A percentile compares a stretch with the other conserved stretches of the same genome.
Conservation (phyloP, 2,888 invertebrate genomes). For the Prenolepis imparis region DNA sequence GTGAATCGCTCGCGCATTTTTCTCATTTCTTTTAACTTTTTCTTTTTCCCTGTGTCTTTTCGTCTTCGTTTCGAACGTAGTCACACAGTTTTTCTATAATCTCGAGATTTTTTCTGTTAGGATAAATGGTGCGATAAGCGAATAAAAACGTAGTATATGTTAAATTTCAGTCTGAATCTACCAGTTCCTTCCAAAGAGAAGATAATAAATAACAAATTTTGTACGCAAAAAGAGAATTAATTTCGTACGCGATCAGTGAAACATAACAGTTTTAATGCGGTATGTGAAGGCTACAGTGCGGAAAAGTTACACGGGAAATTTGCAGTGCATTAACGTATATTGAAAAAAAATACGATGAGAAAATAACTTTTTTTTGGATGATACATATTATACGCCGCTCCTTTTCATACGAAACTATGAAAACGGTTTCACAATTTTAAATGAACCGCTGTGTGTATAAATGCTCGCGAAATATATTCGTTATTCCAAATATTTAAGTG, state of each 20-base stretch:
- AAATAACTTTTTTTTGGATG: neutral
- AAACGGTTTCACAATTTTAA: neutral
- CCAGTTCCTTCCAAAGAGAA: too few species aligned
- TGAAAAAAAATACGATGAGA: neutral
- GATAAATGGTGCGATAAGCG: too few species aligned
- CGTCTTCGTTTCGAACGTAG: neutral
- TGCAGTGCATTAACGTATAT: neutral
- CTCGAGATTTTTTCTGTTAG: too few species aligned
- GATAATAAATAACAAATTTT: neutral
- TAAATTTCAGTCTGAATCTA: neutral
- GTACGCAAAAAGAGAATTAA: neutral
- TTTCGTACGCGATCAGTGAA: neutral
- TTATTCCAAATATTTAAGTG: neutral
- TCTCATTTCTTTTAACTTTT: neutral
- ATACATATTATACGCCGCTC: neutral
- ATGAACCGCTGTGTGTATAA: neutral
- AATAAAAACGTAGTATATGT: neutral
- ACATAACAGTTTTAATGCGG: neutral
- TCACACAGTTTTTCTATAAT: too few species aligned
- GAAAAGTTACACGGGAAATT: conserved; percentile 8
- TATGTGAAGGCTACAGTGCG: neutral
- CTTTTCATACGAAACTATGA: neutral
- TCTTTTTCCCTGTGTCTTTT: conserved; percentile 3
- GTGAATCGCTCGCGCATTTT: conserved; percentile 33
- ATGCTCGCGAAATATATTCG: neutral